phyloP scores from a whole-genome alignment of 2,113 vertebrate genomes.

The Balaeniceps rex region DNA sequence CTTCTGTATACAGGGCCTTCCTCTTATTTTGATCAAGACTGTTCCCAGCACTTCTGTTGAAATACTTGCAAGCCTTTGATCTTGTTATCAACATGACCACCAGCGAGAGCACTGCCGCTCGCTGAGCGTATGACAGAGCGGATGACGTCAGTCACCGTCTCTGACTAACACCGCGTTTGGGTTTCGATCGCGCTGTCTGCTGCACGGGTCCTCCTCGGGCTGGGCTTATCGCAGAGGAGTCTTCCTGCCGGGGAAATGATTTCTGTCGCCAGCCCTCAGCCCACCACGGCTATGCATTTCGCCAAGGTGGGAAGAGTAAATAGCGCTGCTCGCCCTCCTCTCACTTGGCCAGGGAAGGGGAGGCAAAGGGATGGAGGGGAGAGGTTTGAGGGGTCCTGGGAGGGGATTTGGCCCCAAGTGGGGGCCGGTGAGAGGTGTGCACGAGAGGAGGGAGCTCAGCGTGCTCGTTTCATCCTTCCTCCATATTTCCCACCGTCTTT shows the following conservation, averaged over 20 bases:
- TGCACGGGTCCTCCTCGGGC: neutral
- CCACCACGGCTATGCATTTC: rapidly evolving
- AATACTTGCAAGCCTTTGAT: constrained; percentile 60
- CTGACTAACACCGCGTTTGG: neutral
- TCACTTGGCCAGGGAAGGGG: neutral
- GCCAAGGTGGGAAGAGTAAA: neutral
- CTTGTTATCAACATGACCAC: constrained; percentile 61
- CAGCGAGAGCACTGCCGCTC: neutral
- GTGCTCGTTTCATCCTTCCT: neutral
- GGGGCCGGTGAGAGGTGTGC: neutral
- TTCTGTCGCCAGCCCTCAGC: neutral
- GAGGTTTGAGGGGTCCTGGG: neutral
- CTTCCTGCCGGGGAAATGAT: neutral
- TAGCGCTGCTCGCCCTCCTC: rapidly evolving
- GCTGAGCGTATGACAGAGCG: neutral
- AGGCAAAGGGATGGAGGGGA: neutral
- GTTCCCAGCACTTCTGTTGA: constrained; percentile 59
- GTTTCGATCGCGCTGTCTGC: neutral
- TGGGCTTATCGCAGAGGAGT: neutral
- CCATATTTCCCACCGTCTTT: neutral
- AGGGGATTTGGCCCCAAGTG: neutral
- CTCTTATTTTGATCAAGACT: constrained; percentile 68
- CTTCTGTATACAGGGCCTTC: constrained; percentile 64
- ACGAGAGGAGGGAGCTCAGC: neutral
- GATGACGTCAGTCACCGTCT: neutral